These are phyloP conservation scores for Matsumyia berberina DNA, from an alignment of 2,888 invertebrate species.

Conservation along the genomic window DNA sequence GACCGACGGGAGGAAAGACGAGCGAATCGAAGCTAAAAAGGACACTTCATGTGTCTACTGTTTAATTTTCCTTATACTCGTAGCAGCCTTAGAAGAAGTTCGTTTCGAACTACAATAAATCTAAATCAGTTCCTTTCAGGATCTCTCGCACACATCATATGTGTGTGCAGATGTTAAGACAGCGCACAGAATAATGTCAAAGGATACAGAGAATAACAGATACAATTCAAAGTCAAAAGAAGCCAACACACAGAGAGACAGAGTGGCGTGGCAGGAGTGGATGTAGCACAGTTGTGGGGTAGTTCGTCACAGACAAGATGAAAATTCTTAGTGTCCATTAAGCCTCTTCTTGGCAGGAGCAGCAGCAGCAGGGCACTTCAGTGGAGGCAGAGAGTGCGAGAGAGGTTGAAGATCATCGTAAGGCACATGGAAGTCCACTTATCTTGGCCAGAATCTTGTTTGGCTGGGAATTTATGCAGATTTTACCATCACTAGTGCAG, in stretches of 20 bases:
- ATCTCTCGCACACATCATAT: conserved; percentile 68
- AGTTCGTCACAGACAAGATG: conserved; percentile 66
- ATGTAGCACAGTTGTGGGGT: conserved; percentile 9
- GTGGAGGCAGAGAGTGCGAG: conserved; percentile 14
- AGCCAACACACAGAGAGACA: conserved; percentile 34
- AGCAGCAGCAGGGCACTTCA: conserved; percentile 32
- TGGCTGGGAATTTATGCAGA: conserved; percentile 44
- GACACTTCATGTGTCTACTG: conserved; percentile 63
- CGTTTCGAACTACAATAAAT: conserved; percentile 68
- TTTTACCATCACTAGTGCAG: conserved; percentile 22
- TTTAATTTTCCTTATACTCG: conserved; percentile 68
- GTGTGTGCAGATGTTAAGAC: conserved; percentile 62
- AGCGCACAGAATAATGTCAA: conserved; percentile 66
- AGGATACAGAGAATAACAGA: conserved; percentile 68
- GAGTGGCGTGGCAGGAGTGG: conserved; percentile 29
- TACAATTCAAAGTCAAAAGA: conserved; percentile 74
- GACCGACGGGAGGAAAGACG: no score
- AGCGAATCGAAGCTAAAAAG: conserved; percentile 57
- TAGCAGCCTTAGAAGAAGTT: conserved; percentile 59
- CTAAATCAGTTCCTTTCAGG: conserved; percentile 70
- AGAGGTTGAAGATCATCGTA: conserved; percentile 53
- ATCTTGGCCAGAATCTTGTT: conserved; percentile 56
- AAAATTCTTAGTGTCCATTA: conserved; percentile 73
- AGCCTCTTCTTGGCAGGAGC: conserved; percentile 59
- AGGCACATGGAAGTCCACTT: conserved; percentile 67